phyloP scores from a whole-genome alignment of 2,888 invertebrate genomes.

The Hypselothyrea guttata region DNA sequence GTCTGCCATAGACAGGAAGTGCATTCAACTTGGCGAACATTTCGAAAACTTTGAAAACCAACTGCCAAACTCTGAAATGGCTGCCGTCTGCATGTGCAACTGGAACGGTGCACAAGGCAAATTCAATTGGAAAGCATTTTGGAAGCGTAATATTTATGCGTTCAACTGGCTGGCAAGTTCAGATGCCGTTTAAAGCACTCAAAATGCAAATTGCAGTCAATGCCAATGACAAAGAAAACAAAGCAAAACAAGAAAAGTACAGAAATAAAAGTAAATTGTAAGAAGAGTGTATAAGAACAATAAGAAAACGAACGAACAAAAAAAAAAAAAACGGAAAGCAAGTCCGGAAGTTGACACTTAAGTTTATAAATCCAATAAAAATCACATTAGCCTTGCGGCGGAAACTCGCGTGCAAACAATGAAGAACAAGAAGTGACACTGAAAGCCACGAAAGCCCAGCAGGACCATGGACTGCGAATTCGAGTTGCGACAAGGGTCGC shows the following conservation, averaged over 20 bases:
- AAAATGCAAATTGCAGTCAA: slow-evolving; percentile 44
- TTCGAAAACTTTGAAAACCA: slow-evolving; percentile 45
- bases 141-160: slow-evolving; percentile 50
- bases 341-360: slow-evolving; percentile 67
- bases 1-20: slow-evolving; percentile 32
- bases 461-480: neutral
- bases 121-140: slow-evolving; percentile 50
- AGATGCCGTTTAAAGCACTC: slow-evolving; percentile 41
- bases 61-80: slow-evolving; percentile 17
- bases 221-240: slow-evolving; percentile 7
- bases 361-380: slow-evolving; percentile 77
- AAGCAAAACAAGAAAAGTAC: slow-evolving; percentile 8
- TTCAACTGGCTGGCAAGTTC: slow-evolving; percentile 39
- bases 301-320: slow-evolving; percentile 6
- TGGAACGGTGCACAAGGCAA: slow-evolving; percentile 49
- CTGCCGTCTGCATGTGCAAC: slow-evolving; percentile 32
- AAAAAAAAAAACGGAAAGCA: neutral
- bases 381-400: slow-evolving; percentile 70
- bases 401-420: slow-evolving; percentile 60
- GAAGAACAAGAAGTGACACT: slow-evolving; percentile 54
- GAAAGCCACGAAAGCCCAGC: slow-evolving; percentile 10
- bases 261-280: neutral
- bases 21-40: slow-evolving; percentile 35
- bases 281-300: neutral
- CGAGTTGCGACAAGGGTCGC: slow-evolving; percentile 3